phyloP scores from a whole-genome alignment of 2,888 invertebrate species.

The Mimas tiliae region DNA sequence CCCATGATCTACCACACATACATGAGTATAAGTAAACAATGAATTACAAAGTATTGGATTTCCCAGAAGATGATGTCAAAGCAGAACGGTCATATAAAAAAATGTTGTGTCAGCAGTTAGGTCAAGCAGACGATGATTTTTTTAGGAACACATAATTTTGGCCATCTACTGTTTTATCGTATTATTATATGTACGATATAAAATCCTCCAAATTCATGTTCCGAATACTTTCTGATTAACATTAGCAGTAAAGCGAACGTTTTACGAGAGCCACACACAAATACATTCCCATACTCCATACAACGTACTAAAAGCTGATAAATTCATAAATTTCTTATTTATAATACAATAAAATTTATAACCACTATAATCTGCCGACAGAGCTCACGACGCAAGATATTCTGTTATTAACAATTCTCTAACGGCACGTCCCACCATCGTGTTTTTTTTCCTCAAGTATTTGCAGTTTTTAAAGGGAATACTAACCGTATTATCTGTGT shows the following conservation, averaged over 20 bases:
- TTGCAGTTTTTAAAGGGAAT: slow-evolving; percentile 36
- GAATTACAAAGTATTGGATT: no score
- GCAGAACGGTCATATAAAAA: background rate
- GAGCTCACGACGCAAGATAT: slow-evolving; percentile 58
- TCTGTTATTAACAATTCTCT: slow-evolving; percentile 78
- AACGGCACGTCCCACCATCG: slow-evolving; percentile 66
- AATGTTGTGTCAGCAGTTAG: background rate
- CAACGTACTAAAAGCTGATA: slow-evolving; percentile 47
- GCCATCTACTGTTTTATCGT: slow-evolving; percentile 34
- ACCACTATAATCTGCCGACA: slow-evolving; percentile 62
- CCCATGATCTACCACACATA: no score
- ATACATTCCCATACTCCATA: slow-evolving; percentile 28
- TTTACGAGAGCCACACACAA: slow-evolving; percentile 15
- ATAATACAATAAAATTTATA: slow-evolving; percentile 80
- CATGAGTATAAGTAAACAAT: no score
- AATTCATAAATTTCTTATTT: slow-evolving; percentile 76
- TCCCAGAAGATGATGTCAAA: no score
- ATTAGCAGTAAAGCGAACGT: slow-evolving; percentile 23
- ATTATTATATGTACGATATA: slow-evolving; percentile 21
- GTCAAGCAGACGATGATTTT: background rate
- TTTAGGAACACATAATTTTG: background rate
- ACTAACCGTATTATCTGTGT: slow-evolving; percentile 39
- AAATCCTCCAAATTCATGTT: slow-evolving; percentile 31
- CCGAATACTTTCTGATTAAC: slow-evolving; percentile 26
- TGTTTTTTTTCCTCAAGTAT: slow-evolving; percentile 63